Conservation (phyloP, 2,797 vertebrate genomes). For the Mionectes olivaceus region DNA sequence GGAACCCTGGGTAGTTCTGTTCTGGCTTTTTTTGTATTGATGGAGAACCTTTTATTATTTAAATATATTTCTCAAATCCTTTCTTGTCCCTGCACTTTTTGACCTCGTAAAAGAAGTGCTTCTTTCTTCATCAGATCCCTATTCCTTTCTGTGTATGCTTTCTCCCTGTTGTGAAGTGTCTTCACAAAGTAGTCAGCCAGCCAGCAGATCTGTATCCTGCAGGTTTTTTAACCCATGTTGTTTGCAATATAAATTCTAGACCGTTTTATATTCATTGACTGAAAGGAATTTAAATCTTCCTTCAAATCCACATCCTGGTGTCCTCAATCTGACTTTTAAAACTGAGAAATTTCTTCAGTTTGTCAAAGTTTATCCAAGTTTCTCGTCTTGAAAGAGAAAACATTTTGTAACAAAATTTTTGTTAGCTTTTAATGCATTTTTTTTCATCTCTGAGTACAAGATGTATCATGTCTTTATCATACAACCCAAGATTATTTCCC, state of each 20-base stretch:
- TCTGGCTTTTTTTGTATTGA: neutral
- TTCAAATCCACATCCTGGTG: neutral
- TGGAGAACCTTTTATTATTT: neutral
- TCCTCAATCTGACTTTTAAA: neutral
- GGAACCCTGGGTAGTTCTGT: neutral
- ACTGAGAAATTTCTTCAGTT: neutral
- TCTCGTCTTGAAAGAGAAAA: neutral
- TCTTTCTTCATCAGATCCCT: neutral
- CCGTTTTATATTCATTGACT: neutral
- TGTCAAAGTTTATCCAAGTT: neutral
- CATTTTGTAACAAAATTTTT: neutral
- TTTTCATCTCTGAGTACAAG: neutral
- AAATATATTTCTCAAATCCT: neutral
- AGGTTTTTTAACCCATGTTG: neutral
- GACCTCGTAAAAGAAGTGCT: neutral
- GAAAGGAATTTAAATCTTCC: constrained; percentile 10
- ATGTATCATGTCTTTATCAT: neutral
- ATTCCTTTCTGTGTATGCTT: neutral
- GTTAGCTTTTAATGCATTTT: neutral
- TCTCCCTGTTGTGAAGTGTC: neutral
- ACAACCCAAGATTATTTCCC: neutral
- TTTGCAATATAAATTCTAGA: neutral
- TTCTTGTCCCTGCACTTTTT: neutral
- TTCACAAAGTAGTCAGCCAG: neutral
- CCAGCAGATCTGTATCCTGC: neutral